Conservation (phyloP, 2,888 invertebrate species). For the Zelleria hepariella region DNA sequence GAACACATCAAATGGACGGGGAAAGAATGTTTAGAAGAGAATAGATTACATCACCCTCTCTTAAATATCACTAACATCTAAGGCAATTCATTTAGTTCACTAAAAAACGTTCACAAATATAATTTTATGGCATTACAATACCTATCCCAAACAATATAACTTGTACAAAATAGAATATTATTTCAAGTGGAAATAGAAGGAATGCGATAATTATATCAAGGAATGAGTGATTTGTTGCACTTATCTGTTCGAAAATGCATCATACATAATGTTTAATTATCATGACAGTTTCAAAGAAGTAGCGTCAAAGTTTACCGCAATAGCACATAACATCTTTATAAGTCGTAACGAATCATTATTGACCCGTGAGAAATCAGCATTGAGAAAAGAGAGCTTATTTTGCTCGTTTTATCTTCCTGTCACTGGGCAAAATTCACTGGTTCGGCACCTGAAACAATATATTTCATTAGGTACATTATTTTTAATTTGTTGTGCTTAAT, state of each 20-base stretch:
- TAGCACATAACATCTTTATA: no score
- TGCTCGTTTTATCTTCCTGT: slow-evolving; percentile 43
- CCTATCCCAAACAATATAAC: neutral
- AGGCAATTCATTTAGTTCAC: neutral
- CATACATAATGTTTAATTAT: no score
- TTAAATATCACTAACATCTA: slow-evolving; percentile 1
- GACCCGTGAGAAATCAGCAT: neutral
- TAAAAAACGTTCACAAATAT: neutral
- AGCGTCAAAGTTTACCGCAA: no score
- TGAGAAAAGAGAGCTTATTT: neutral
- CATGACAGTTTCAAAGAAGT: no score
- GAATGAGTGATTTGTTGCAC: neutral
- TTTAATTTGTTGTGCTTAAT: no score
- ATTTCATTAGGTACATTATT: no score
- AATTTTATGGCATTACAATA: slow-evolving; percentile 1
- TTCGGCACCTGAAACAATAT: neutral
- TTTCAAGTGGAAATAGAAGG: neutral
- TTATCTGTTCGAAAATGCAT: neutral
- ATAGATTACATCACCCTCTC: slow-evolving; percentile 1
- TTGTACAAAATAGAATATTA: neutral
- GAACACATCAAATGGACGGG: slow-evolving; percentile 1
- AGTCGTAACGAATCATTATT: neutral
- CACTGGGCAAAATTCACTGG: neutral
- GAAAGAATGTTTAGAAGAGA: slow-evolving; percentile 1
- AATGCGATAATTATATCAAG: neutral